Base-by-base conservation (phyloP, 2,113 vertebrate species). In the Epinephelus fuscoguttatus region DNA sequence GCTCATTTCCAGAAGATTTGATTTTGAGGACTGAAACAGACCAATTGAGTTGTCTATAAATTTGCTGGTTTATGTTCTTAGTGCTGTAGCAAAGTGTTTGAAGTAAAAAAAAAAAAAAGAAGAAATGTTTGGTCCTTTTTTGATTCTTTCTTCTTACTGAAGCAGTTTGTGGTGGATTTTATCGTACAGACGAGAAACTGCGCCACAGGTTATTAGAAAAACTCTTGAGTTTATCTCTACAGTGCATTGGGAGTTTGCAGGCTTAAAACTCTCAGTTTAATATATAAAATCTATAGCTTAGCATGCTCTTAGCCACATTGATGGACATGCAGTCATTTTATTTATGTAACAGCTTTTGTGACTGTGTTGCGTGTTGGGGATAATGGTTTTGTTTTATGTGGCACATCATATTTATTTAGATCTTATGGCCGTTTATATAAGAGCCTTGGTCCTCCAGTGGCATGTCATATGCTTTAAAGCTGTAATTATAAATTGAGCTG, bases 291-390 rank as follows among this genome's bases (percentile, higher is more conserved):
- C 27, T 66, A 33, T 57, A 50, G 70, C 61, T 80, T 25, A 57
- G 37, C 3, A 21, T 37, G 68, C 50, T 52, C 19, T 74, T 3
- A 74, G 13, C 4, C 57, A 23, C 59, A 7, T 2, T 1, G 63
- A 30, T 52, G 8, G 4, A 37, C 40, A 27, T 45, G 30, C 21
- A 49, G 40, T 13, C 10, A 18, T 21, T 45, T 47, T 23, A 40
- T 56, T 64, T 72, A 80, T 37, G 33, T 70, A 55, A 71, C 50
- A 47, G 59, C 23, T 4, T n/a, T 70, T 72, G 49, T 56, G 57
- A 40, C 50, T n/a, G 10, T 53, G 56, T 11, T 49, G 37, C 49
- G 27, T 45, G 67, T 25, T 62, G 11, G 15, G n/a, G 0, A 21
- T 63, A 0, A 37, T 15, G 9, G 14, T 66, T 67, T 78, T 47